These are phyloP conservation scores for Otolemur garnettii DNA, from an alignment of 2,113 vertebrate species.

Conservation along the genomic window DNA sequence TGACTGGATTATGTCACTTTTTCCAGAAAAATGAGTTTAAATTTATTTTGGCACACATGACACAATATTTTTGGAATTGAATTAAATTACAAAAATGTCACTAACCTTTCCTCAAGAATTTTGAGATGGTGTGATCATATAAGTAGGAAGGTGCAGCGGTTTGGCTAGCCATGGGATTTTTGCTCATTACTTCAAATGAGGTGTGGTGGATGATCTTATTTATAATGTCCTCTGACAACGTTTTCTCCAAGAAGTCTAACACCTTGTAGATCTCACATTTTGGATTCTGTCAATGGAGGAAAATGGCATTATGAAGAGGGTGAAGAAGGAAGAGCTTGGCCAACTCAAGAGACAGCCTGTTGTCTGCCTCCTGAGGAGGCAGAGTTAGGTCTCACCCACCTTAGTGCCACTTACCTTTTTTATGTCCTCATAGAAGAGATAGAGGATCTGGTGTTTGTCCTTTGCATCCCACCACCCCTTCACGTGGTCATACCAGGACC, in stretches of 20 bases:
- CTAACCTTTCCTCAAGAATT: conserved; percentile 88
- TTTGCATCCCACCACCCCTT: conserved; percentile 87
- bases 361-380: too few relatives aligned
- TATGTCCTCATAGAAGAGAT: conserved; percentile 86
- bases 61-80: not conserved
- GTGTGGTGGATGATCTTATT: conserved; percentile 83
- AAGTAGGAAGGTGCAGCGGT: conserved; percentile 61
- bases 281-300: conserved; percentile 79
- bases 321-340: too few relatives aligned
- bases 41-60: not conserved
- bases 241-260: conserved; percentile 83
- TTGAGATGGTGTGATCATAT: conserved; percentile 79
- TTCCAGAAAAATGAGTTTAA: not conserved
- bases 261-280: conserved; percentile 84
- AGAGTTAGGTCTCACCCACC: not conserved
- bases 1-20: not conserved
- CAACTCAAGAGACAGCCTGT: not conserved
- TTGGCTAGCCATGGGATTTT: conserved; percentile 86
- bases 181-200: conserved; percentile 86
- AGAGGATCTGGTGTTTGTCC: conserved; percentile 83
- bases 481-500: conserved; percentile 86
- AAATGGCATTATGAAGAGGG: not conserved
- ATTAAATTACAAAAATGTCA: not conserved
- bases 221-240: conserved; percentile 69
- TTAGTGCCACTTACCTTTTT: conserved; percentile 77